Evolutionary conservation across 2,797 vertebrate species (phyloP).

Genomic region (Poeciliopsis infans): DNA sequence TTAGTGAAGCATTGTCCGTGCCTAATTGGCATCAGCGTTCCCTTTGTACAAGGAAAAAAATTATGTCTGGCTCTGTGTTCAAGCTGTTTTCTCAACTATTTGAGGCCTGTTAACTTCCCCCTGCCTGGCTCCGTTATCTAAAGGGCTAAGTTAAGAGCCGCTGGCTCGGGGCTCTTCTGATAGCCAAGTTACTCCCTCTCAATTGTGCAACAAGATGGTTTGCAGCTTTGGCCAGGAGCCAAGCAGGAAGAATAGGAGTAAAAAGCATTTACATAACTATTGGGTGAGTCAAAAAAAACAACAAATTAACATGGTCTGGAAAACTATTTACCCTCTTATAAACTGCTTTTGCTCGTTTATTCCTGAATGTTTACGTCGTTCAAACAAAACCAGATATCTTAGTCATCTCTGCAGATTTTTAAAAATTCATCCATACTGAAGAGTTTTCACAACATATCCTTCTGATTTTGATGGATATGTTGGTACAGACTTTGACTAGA

Average conservation of each 20-base stretch:
- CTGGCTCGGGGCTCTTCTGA: conserved; percentile 48
- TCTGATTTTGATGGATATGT: not conserved
- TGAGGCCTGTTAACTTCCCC: conserved; percentile 38
- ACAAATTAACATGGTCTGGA: no score
- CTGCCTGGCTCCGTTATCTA: conserved; percentile 40
- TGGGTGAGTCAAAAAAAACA: not conserved
- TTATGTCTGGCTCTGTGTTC: conserved; percentile 44
- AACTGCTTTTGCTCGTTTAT: not conserved
- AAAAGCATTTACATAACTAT: conserved; percentile 1
- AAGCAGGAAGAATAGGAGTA: conserved; percentile 47
- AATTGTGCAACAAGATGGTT: conserved; percentile 62
- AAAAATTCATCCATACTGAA: not conserved
- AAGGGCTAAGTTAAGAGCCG: conserved; percentile 36
- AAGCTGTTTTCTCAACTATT: conserved; percentile 34
- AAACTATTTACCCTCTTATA: not conserved
- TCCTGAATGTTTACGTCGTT: not conserved
- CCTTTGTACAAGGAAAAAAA: conserved; percentile 17
- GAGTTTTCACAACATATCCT: not conserved
- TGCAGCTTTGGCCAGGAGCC: conserved; percentile 39
- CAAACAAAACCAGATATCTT: not conserved
- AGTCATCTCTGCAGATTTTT: not conserved
- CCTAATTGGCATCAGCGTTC: conserved; percentile 54
- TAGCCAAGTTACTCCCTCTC: conserved; percentile 43
- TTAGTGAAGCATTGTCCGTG: conserved; percentile 38
- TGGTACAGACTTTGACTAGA: not conserved